Base-by-base conservation (phyloP, 30 jellyfish, hydroid and myxozoan genomes). In the Chrysaora quinquecirrha region DNA sequence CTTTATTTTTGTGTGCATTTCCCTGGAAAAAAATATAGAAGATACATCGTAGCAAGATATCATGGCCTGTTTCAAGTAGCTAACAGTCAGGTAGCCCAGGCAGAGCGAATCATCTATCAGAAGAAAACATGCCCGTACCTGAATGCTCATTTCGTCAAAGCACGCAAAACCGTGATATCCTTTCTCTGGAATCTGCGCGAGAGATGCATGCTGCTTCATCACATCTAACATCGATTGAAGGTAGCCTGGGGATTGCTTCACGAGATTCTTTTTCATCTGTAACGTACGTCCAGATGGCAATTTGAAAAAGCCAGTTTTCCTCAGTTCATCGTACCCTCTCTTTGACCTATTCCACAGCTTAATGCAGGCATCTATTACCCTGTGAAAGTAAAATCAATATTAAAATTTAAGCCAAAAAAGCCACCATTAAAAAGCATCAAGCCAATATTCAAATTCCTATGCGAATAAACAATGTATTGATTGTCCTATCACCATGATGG, bases 261-360 rank as follows among this genome's bases (percentile, higher is more conserved):
- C 58, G 16, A 43, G 16, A 16, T 43, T 43, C 58, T 43, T 43
- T 32, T 12, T n/a, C 32, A n/a, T 2, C 30, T 61, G 73, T 1
- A 61, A 30, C 0, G 73, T 61, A 1, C 73, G 29, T 1, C 73
- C 73, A 18, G 73, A 61, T 61, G 73, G 73, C 19, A 61, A 32
- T 24, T 61, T 61, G 32, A 61, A 61, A 18, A 61, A 24, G 32
- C 73, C 73, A 61, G 33, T 61, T 25, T 61, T 24, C 11, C 73
- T n/a, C 73, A 61, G 33, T 18, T 61, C 73, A n/a, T 24, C 33
- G 34, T 61, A 61, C 18, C 73, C 73, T 24, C 32, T 28, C 24
- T 61, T 61, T 14, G 73, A 61, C 29, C 73, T n/a, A 30, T 61
- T 61, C 73, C 73, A 61, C 11, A 61, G 32, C 24, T 32, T n/a